Conservation (phyloP, 2,797 vertebrate species). For the Poecilia velifera region DNA sequence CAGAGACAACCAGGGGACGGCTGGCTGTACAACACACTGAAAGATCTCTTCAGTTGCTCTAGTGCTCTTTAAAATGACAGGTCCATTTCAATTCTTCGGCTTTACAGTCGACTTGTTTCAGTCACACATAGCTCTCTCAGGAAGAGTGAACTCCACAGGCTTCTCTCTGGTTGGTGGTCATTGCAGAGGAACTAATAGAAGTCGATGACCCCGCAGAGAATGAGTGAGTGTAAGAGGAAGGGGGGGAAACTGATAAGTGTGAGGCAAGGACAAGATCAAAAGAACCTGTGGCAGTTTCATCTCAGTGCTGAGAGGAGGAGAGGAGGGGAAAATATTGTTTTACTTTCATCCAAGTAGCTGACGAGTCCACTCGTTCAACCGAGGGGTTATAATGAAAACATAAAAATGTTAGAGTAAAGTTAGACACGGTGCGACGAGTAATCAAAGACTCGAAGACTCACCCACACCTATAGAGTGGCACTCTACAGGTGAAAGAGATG, state of each 20-base stretch:
- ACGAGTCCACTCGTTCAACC: background rate
- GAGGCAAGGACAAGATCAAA: conserved; percentile 9
- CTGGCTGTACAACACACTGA: conserved; percentile 20
- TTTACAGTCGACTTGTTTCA: conserved; percentile 16
- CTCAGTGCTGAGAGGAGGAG: background rate
- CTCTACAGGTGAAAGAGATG: background rate
- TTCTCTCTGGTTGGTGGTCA: conserved; percentile 10
- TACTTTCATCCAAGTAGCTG: background rate
- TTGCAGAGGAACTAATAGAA: conserved; percentile 33
- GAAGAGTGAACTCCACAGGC: conserved; percentile 11
- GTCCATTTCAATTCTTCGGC: conserved; percentile 10
- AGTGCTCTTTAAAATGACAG: conserved; percentile 27
- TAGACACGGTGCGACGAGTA: background rate
- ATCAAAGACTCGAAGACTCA: background rate
- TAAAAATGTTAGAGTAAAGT: background rate
- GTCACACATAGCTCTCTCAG: background rate
- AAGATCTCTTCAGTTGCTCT: conserved; percentile 1
- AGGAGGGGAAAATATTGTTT: conserved; percentile 9
- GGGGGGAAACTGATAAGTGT: conserved; percentile 14
- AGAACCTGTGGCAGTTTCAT: background rate
- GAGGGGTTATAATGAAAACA: background rate
- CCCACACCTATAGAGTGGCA: background rate
- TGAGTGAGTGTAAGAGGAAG: conserved; percentile 14
- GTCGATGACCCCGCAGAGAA: conserved; percentile 23
- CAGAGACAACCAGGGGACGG: conserved; percentile 37